A percentile compares a stretch with the other conserved stretches of the same genome.
These are phyloP conservation scores for Caenorhabditis latens DNA, from an alignment of 1,140 invertebrate species.

Conservation along the genomic window DNA sequence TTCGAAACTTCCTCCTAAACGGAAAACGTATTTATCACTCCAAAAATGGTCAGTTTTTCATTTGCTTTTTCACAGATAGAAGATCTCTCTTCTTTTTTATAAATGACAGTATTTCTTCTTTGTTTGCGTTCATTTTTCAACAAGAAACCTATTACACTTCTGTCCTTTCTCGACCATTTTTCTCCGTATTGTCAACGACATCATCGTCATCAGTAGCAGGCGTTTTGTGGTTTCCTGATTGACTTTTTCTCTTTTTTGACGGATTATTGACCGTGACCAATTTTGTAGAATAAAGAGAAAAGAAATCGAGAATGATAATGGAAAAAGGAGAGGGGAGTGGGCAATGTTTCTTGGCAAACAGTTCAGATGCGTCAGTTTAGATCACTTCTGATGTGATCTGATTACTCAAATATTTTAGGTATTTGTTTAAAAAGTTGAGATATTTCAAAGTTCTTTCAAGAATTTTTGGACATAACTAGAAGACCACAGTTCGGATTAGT, in stretches of 20 bases:
- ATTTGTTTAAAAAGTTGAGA: neutral
- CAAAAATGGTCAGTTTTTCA: neutral
- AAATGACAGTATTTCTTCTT: slow-evolving; percentile 13
- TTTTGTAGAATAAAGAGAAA: neutral
- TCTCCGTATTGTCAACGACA: slow-evolving; percentile 44
- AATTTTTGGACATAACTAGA: neutral
- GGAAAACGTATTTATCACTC: neutral
- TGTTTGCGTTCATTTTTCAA: slow-evolving; percentile 48
- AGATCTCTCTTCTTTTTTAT: neutral
- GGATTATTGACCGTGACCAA: slow-evolving; percentile 54
- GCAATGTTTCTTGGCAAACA: slow-evolving; percentile 17
- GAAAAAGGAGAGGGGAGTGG: neutral
- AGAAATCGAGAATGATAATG: slow-evolving; percentile 26
- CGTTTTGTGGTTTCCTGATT: slow-evolving; percentile 37
- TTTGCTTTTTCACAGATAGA: neutral
- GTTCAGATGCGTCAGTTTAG: slow-evolving; percentile 37
- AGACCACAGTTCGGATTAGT: neutral
- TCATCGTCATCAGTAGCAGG: slow-evolving; percentile 9
- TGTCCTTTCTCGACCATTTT: neutral
- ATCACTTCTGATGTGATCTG: slow-evolving; percentile 46
- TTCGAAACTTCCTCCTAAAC: neutral
- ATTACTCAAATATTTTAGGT: slow-evolving; percentile 1
- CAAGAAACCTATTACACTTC: slow-evolving; percentile 36
- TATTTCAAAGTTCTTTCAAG: neutral
- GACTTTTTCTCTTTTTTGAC: slow-evolving; percentile 30